Percentiles rank a stretch among this genome's conserved stretches.
Conservation (phyloP, 2,797 vertebrate genomes). For the Cynodonichthys magdalenae region DNA sequence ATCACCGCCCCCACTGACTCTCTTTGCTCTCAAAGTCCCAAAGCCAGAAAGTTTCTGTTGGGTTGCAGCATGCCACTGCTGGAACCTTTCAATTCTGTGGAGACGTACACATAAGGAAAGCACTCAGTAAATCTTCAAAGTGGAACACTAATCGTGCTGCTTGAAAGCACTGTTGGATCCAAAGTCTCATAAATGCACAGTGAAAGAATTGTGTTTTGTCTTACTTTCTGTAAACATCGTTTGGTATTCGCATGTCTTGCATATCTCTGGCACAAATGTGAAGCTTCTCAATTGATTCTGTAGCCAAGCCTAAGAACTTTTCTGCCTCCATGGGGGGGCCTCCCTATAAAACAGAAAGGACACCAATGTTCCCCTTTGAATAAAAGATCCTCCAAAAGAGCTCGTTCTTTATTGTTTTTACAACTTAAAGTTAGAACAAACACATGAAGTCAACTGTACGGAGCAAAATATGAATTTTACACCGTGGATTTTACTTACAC, state of each 20-base stretch:
- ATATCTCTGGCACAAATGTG: slow-evolving; percentile 40
- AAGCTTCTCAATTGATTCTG: slow-evolving; percentile 64
- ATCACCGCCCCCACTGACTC: slow-evolving; percentile 59
- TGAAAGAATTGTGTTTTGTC: background rate
- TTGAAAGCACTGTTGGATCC: no score
- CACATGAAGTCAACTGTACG: background rate
- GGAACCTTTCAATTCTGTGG: slow-evolving; percentile 63
- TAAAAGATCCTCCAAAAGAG: background rate
- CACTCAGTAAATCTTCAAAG: slow-evolving; percentile 6
- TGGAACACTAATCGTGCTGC: background rate
- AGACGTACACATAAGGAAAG: slow-evolving; percentile 24
- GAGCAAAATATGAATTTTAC: background rate
- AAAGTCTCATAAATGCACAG: background rate
- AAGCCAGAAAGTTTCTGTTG: slow-evolving; percentile 41
- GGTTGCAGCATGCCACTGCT: slow-evolving; percentile 15
- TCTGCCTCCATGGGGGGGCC: slow-evolving; percentile 61
- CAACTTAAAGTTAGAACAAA: background rate
- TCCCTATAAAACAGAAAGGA: slow-evolving; percentile 53
- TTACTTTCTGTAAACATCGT: slow-evolving; percentile 65
- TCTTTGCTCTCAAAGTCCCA: slow-evolving; percentile 31
- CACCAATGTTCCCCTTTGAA: background rate
- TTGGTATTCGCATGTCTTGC: slow-evolving; percentile 48
- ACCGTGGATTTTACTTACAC: slow-evolving; percentile 69
- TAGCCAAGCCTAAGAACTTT: slow-evolving; percentile 43
- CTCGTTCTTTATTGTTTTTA: background rate